Percentiles rank a stretch among this genome's conserved stretches.
These are phyloP conservation scores for Patiria pectinifera DNA, from an alignment of 53 echinoderm and acorn worm species.

Conservation along the genomic window DNA sequence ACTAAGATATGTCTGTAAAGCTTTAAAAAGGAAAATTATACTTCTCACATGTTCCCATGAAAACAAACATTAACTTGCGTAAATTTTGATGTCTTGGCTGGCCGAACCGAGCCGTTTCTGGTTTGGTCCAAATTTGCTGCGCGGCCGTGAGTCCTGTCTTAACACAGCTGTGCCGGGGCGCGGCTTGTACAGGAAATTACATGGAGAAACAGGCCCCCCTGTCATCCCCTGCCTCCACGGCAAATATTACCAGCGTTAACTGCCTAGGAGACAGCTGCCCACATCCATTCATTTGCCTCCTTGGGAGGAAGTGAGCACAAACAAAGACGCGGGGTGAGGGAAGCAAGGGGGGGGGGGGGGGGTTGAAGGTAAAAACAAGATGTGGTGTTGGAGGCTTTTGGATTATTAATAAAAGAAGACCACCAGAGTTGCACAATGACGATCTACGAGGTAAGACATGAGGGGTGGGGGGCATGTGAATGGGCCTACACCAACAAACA, in stretches of 20 bases:
- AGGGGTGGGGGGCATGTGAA: background rate
- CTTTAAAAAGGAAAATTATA: too few species aligned
- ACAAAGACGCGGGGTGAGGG: conserved; percentile 9
- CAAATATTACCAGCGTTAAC: conserved; percentile 42
- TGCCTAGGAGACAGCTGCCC: conserved; percentile 28
- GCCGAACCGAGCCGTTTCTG: background rate
- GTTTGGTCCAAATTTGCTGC: background rate
- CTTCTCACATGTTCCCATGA: too few species aligned
- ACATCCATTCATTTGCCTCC: conserved; percentile 1
- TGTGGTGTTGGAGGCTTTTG: background rate
- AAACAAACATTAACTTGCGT: background rate
- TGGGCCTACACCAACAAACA: conserved; percentile 18
- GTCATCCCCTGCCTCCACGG: background rate
- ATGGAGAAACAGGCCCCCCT: background rate
- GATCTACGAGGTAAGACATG: background rate
- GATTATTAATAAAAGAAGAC: conserved; percentile 34
- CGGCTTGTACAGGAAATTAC: conserved; percentile 36
- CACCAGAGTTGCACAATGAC: conserved; percentile 2
- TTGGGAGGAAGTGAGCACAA: conserved; percentile 36
- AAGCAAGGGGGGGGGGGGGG: conserved; percentile 3
- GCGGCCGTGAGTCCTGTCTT: background rate
- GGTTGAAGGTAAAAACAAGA: too few species aligned
- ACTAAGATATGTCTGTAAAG: too few species aligned
- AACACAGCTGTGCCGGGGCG: conserved; percentile 26
- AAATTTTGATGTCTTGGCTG: background rate